Base-by-base conservation (phyloP, 1,140 invertebrate species). In the Macrocentrus cingulum region DNA sequence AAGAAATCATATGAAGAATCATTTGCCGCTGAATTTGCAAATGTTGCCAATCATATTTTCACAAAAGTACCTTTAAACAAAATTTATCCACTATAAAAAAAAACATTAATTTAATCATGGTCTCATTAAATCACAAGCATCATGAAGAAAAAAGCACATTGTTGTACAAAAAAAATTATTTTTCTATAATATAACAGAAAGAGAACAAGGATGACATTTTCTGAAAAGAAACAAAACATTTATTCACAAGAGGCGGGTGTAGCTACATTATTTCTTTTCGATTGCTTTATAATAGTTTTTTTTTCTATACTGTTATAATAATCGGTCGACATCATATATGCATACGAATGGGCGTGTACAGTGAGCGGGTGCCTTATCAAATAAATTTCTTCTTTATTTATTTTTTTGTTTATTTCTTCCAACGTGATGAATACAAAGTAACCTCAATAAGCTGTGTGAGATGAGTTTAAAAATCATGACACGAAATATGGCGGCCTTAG, bases 21-120 rank as follows among this genome's bases (percentile, higher is more conserved):
- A 6, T 82, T 88, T 36, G 82, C 83, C 29, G 68, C 81, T 1
- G 80, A 87, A 0, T 87, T 87, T 62, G 76, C 79, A 48, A 82
- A 86, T 51, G 76, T 87, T 2, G 79, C 80, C 0, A 86, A 87
- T 62, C 81, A 84, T 56, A 79, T 88, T 50, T 87, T 88, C 61
- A 82, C 81, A 54, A 82, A 82, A 56, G 80, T 87, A 15, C 84
- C 86, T 13, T 80, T 87, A 61, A 81, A 85, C 53, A 80, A 81
- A 61, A 81, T 88, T 59, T 87, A 87, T 60, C 71, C 81, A 22
- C 80, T 82, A 66, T 61, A 60, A 34, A 34, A n/a, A n/a, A n/a
- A n/a, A n/a, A n/a, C n/a, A n/a, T n/a, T n/a, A n/a, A n/a, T n/a
- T n/a, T n/a, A n/a, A n/a, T n/a, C n/a, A n/a, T n/a, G n/a, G n/a